Percentiles rank a stretch among this genome's conserved stretches.
These are phyloP conservation scores for Achatina immaculata DNA, from an alignment of 1,140 invertebrate genomes.

Conservation along the genomic window DNA sequence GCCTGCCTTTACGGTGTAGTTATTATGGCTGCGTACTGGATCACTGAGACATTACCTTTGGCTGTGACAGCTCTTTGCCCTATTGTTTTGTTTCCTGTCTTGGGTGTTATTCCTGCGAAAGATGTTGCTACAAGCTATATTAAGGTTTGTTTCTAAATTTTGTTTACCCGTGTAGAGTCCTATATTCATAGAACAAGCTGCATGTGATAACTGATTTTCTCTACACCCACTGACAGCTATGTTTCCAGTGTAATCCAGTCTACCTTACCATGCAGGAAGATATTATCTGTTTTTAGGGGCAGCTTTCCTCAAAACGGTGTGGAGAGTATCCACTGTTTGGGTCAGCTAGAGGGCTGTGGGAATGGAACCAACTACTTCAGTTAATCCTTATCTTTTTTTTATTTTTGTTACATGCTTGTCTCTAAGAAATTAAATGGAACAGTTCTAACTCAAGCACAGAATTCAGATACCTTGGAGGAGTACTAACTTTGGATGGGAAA, in stretches of 20 bases:
- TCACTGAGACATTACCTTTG: slow-evolving; percentile 72
- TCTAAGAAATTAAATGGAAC: too few relatives aligned
- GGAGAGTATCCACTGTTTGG: too few relatives aligned
- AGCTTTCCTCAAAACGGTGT: not conserved
- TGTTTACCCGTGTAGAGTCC: not conserved
- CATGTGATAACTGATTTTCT: not conserved
- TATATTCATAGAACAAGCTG: not conserved
- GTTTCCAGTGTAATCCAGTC: not conserved
- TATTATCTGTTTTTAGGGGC: not conserved
- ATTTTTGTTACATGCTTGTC: too few relatives aligned
- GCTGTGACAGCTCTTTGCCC: slow-evolving; percentile 73
- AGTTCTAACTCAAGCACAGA: too few relatives aligned
- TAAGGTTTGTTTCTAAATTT: slow-evolving; percentile 56
- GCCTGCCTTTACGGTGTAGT: slow-evolving; percentile 79
- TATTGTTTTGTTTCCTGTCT: slow-evolving; percentile 70
- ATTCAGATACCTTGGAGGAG: too few relatives aligned
- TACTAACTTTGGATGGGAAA: too few relatives aligned
- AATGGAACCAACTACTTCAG: too few relatives aligned
- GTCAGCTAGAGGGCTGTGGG: too few relatives aligned
- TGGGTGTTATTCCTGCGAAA: slow-evolving; percentile 65
- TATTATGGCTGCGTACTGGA: slow-evolving; percentile 63
- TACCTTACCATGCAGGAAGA: not conserved
- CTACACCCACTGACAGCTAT: not conserved
- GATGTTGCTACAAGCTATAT: slow-evolving; percentile 65
- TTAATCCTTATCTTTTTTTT: too few relatives aligned